A percentile compares a stretch with the other conserved stretches of the same genome.
These are phyloP conservation scores for Penaeus chinensis DNA, from an alignment of 1,140 invertebrate species.

Conservation along the genomic window DNA sequence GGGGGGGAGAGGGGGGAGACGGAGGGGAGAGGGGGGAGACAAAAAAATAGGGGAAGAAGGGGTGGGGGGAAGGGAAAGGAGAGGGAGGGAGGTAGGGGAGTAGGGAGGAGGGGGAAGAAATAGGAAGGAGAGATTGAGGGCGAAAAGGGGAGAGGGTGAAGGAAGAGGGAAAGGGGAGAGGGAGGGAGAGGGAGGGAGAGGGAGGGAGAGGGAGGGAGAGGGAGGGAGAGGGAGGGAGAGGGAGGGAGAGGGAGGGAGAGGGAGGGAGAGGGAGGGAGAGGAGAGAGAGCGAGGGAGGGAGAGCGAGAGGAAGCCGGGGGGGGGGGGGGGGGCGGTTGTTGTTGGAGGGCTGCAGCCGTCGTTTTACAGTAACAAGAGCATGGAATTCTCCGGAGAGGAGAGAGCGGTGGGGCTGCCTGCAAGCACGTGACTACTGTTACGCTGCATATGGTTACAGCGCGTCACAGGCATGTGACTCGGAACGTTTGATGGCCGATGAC, in stretches of 20 bases:
- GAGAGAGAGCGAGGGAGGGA: background rate
- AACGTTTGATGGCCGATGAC: too few relatives aligned
- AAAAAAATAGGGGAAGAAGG: background rate
- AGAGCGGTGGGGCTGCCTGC: too few relatives aligned
- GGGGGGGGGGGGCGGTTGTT: background rate
- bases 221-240: background rate
- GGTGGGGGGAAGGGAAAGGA: background rate
- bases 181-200: background rate
- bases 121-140: too few relatives aligned
- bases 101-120: too few relatives aligned
- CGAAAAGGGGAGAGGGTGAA: background rate
- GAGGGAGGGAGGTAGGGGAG: too few relatives aligned
- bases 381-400: too few relatives aligned
- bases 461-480: too few relatives aligned
- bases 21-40: background rate
- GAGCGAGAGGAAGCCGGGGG: background rate
- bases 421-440: too few relatives aligned
- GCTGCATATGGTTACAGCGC: too few relatives aligned
- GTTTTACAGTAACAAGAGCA: too few relatives aligned
- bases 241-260: background rate
- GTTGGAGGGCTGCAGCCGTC: too few relatives aligned
- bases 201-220: background rate
- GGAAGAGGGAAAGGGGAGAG: background rate
- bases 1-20: background rate
- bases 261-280: background rate